Conservation (phyloP, 2,113 vertebrate genomes). For the Zapornia atra region DNA sequence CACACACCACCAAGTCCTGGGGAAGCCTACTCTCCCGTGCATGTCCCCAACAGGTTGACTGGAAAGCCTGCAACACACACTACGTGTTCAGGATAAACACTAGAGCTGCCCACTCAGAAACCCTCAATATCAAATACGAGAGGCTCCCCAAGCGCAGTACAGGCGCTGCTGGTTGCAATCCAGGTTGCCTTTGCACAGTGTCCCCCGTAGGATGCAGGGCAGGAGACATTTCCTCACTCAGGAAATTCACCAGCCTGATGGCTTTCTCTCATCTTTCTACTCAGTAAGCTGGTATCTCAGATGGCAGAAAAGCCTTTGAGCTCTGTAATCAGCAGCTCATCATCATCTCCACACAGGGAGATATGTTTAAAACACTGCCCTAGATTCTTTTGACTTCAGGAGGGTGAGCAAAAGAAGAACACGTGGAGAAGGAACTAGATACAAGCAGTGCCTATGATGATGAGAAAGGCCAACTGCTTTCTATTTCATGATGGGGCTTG, state of each 20-base stretch:
- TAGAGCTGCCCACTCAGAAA: not conserved
- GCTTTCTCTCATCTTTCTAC: not conserved
- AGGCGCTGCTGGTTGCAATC: not conserved
- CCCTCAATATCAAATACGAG: not conserved
- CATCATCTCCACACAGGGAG: not conserved
- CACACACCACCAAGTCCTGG: not conserved
- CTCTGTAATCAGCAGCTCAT: not conserved
- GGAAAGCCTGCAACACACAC: not conserved
- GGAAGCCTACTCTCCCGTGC: accelerated
- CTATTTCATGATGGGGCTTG: not conserved
- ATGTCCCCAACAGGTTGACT: not conserved
- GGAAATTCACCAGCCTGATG: not conserved
- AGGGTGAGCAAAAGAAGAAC: not conserved
- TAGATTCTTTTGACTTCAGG: not conserved
- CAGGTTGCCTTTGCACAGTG: not conserved
- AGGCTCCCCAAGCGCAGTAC: accelerated
- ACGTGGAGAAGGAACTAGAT: not conserved
- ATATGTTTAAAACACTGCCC: not conserved
- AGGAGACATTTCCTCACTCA: not conserved
- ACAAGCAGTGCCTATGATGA: not conserved
- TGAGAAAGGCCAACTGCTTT: not conserved
- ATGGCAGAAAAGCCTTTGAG: not conserved
- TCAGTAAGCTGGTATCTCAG: not conserved
- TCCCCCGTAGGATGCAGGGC: not conserved
- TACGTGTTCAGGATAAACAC: not conserved